phyloP scores from a whole-genome alignment of 1,140 invertebrate species.

The Drosophila lacertosa region DNA sequence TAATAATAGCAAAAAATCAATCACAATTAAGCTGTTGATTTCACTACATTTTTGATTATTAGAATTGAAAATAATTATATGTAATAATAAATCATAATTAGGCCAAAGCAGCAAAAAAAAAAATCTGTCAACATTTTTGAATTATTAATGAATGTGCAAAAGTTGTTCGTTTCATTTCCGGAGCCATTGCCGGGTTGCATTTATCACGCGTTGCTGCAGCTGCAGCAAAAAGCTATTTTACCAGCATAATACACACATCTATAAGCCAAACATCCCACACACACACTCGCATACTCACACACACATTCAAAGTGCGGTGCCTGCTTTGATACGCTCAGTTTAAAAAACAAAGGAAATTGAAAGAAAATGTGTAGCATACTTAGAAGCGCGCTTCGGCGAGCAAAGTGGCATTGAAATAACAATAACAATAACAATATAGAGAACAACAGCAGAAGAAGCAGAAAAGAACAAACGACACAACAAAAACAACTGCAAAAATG shows the following conservation, averaged over 20 bases:
- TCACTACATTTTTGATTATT: too few relatives aligned
- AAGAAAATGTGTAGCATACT: constrained; percentile 68
- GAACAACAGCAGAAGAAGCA: constrained; percentile 16
- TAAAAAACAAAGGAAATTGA: constrained; percentile 41
- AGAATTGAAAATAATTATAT: too few relatives aligned
- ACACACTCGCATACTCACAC: neutral
- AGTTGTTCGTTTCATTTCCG: neutral
- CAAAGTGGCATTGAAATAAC: constrained; percentile 73
- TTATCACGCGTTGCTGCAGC: constrained; percentile 2
- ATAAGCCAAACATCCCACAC: neutral
- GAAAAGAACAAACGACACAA: constrained; percentile 27
- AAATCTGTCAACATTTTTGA: neutral
- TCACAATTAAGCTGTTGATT: too few relatives aligned
- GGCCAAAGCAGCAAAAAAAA: too few relatives aligned
- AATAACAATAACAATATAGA: constrained; percentile 48
- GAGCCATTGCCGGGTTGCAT: constrained; percentile 2
- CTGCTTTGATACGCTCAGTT: neutral
- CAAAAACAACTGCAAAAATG: constrained; percentile 29
- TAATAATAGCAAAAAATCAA: too few relatives aligned
- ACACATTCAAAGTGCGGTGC: too few relatives aligned
- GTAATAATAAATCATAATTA: too few relatives aligned
- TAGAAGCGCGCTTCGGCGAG: constrained; percentile 49
- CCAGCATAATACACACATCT: neutral
- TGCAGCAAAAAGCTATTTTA: constrained; percentile 1
- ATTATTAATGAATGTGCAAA: neutral